phyloP scores from a whole-genome alignment of 2,113 vertebrate genomes.

The Triplophysa dalaica region DNA sequence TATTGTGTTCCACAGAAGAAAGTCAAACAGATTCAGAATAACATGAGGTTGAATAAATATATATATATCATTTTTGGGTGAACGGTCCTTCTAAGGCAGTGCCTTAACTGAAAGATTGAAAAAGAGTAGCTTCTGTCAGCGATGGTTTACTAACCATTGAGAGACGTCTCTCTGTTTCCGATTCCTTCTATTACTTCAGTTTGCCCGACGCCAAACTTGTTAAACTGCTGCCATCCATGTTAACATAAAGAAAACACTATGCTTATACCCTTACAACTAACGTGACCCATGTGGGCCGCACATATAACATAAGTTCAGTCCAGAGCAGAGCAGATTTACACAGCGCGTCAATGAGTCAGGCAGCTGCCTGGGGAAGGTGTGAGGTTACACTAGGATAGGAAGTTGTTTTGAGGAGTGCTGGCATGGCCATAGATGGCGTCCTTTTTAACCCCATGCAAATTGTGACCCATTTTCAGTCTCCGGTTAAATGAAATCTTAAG shows the following conservation, averaged over 20 bases:
- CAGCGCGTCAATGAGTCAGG: constrained; percentile 7
- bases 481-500: constrained; percentile 27
- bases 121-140: too few relatives aligned
- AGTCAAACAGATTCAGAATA: too few relatives aligned
- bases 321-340: constrained; percentile 14
- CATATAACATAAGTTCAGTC: background rate
- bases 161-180: too few relatives aligned
- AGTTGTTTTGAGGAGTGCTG: constrained; percentile 26
- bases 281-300: constrained; percentile 6
- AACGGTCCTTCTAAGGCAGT: background rate
- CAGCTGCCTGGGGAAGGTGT: constrained; percentile 20
- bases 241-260: too few relatives aligned
- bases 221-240: too few relatives aligned
- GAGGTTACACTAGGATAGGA: constrained; percentile 35
- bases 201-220: too few relatives aligned
- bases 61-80: too few relatives aligned
- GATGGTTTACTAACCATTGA: too few relatives aligned
- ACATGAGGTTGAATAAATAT: too few relatives aligned
- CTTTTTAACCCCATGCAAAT: constrained; percentile 23
- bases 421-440: constrained; percentile 25
- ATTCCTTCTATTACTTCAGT: too few relatives aligned
- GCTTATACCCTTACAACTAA: too few relatives aligned
- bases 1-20: too few relatives aligned
- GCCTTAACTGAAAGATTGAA: background rate
- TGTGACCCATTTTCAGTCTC: background rate